Evolutionary conservation across 2,888 invertebrate species (phyloP).

Genomic region (Rhimphoctona megacephalus): DNA sequence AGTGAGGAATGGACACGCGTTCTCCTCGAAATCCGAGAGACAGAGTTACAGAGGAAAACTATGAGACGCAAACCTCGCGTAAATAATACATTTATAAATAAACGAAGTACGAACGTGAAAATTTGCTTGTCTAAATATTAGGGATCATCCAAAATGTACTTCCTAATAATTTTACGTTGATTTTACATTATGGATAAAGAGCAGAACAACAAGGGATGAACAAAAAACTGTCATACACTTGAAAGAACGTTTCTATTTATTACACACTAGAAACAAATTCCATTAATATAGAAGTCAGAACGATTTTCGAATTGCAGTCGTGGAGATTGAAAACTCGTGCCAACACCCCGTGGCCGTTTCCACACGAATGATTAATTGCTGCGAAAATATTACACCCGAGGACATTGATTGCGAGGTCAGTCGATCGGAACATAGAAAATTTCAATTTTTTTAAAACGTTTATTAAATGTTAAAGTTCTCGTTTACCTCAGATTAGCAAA

Average conservation of each 20-base stretch:
- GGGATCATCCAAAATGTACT: not conserved
- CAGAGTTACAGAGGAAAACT: slow-evolving; percentile 1
- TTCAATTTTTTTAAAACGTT: not conserved
- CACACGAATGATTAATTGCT: slow-evolving; percentile 71
- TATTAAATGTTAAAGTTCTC: not conserved
- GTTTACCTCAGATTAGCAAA: not conserved
- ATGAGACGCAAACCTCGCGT: not conserved
- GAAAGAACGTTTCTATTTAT: no score
- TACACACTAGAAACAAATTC: no score
- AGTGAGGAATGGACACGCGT: slow-evolving; percentile 53
- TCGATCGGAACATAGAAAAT: not conserved
- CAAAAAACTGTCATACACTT: no score
- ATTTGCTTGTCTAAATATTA: no score
- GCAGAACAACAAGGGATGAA: no score
- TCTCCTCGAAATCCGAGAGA: slow-evolving; percentile 53
- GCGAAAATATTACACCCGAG: slow-evolving; percentile 68
- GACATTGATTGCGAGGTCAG: slow-evolving; percentile 71
- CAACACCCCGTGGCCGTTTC: slow-evolving; percentile 59
- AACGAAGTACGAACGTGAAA: no score
- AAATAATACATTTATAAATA: no score
- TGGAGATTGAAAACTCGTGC: slow-evolving; percentile 69
- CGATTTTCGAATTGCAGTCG: slow-evolving; percentile 67
- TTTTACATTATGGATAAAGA: not conserved
- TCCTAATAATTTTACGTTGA: not conserved
- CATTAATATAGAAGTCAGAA: no score